These are phyloP conservation scores for Drosophila mauritiana DNA, from an alignment of 1,140 invertebrate genomes.

Conservation along the genomic window DNA sequence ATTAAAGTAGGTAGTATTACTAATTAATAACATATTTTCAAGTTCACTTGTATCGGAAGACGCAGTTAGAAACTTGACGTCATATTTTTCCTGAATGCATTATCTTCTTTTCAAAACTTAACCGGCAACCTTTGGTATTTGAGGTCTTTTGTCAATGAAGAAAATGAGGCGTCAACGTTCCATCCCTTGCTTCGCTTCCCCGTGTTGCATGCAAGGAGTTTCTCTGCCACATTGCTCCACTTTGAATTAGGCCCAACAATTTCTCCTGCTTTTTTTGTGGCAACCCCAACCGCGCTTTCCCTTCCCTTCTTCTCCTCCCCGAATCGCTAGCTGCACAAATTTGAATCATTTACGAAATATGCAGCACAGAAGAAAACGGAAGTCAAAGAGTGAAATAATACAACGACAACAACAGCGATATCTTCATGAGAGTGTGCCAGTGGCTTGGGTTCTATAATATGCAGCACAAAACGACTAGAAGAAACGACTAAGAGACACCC, in stretches of 20 bases:
- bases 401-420: conserved; percentile 50
- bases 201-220: conserved; percentile 38
- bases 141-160: conserved; percentile 4
- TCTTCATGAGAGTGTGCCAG: conserved; percentile 10
- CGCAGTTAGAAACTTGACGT: too few relatives aligned
- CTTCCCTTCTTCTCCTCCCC: conserved; percentile 1
- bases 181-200: neutral
- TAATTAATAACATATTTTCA: too few relatives aligned
- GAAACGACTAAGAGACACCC: conserved; percentile 1
- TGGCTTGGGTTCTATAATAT: conserved; percentile 11
- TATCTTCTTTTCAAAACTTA: neutral
- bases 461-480: neutral
- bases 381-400: conserved; percentile 72
- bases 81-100: too few relatives aligned
- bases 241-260: conserved; percentile 60
- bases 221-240: conserved; percentile 50
- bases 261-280: conserved; percentile 16
- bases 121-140: neutral
- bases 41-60: too few relatives aligned
- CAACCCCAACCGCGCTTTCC: conserved; percentile 11
- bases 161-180: conserved; percentile 1
- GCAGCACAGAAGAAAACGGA: conserved; percentile 57
- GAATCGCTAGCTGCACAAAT: conserved; percentile 51
- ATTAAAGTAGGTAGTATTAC: too few relatives aligned
- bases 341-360: conserved; percentile 77